Evolutionary conservation across 2,797 vertebrate species (phyloP), one percentile per base, ranked within the genome.

Genomic region (Gadopsis bispinosus): DNA sequence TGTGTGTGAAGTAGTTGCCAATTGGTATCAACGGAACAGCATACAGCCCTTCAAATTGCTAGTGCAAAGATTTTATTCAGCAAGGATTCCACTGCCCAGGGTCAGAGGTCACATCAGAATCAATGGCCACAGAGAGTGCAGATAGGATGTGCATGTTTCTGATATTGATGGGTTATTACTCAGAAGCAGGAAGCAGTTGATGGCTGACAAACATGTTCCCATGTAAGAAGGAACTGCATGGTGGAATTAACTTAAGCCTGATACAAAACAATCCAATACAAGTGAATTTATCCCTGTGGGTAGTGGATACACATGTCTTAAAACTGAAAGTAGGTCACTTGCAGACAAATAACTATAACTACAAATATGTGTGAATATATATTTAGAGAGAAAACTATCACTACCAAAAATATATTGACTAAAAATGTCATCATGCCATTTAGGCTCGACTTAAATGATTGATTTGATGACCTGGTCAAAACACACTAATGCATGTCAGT

Each of bases 31-130:
- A 91, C 79, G 56, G 63, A 77, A 67, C 73, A 65, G 70, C 50
- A 77, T 77, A 63, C 55, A 58, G 78, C 83, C 76, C 51, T 88
- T 91, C 76, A 83, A 66, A 90, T 88, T 79, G 88, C 73, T 62
- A 67, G 81, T 79, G 81, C 82, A 87, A 84, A 93, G 83, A 84
- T 91, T 87, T 78, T 87, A 80, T 82, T 73, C 84, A 74, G 62
- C 51, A 77, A 80, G 45, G 26, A 78, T 12, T 41, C 67, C 55
- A 55, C 29, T 7, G 63, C 48, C 41, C 58, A 35, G n/a, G 90
- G 91, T 89, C 75, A 92, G 83, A 91, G 87, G 89, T 90, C 87
- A 69, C 50, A 31, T 43, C 53, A 53, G 26, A 84, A 90, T 92
- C 89, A 82, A 90, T 91, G 75, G 35, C 71, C 71, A 62, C 83